Conservation (phyloP, 1,140 invertebrate species). For the Drosophila kepulauana region DNA sequence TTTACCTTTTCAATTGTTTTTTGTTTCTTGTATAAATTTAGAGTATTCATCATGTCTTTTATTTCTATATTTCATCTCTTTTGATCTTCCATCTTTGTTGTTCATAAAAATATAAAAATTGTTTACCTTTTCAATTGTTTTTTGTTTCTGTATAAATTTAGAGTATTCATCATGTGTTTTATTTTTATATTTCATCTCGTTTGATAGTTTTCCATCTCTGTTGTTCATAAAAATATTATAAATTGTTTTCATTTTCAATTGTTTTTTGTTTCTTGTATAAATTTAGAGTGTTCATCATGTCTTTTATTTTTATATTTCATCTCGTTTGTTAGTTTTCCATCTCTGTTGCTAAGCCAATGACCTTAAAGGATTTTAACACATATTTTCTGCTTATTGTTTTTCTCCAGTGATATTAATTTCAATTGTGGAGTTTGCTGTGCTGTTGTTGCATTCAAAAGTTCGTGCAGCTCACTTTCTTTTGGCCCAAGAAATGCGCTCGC, state of each 20-base stretch:
- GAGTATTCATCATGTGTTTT: background rate
- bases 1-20: too few relatives aligned
- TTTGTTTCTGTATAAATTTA: background rate
- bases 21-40: background rate
- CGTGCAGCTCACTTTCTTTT: conserved; percentile 60
- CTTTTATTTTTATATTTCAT: background rate
- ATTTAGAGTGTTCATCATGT: background rate
- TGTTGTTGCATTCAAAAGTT: conserved; percentile 22
- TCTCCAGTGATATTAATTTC: conserved; percentile 55
- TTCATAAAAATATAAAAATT: too few relatives aligned
- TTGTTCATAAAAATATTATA: background rate
- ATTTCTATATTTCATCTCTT: background rate
- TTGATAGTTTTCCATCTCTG: background rate
- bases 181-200: background rate
- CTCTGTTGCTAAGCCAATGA: conserved; percentile 60
- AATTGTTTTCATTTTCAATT: too few relatives aligned
- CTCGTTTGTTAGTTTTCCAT: background rate
- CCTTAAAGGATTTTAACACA: conserved; percentile 40
- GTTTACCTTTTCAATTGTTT: too few relatives aligned
- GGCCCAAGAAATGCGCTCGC: conserved; percentile 40
- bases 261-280: background rate
- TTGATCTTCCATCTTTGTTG: conserved; percentile 9
- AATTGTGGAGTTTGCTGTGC: conserved; percentile 48
- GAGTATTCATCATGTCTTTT: background rate
- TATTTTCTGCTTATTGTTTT: conserved; percentile 15